Evolutionary conservation across 1,140 invertebrate species (phyloP).

Genomic region (Drosophila melanica): DNA sequence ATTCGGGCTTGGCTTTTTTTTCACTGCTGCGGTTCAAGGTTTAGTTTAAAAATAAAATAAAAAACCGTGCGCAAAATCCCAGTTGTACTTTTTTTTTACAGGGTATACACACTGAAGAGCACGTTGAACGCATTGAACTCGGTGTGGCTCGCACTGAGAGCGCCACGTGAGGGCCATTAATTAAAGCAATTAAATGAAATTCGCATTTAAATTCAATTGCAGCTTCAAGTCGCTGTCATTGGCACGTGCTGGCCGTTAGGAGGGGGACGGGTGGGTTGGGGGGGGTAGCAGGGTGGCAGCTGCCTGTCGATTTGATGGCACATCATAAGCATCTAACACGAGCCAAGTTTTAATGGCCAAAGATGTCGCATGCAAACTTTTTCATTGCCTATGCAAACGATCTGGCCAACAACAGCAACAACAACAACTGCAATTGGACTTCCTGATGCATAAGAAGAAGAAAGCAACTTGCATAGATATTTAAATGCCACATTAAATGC

Average conservation of each 20-base stretch:
- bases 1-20: too few species aligned
- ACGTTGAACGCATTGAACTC: neutral
- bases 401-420: conserved; percentile 28
- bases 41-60: too few species aligned
- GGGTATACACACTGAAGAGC: conserved; percentile 13
- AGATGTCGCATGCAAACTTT: conserved; percentile 51
- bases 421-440: conserved; percentile 15
- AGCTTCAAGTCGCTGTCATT: conserved; percentile 10
- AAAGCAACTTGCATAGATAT: conserved; percentile 41
- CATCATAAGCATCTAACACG: conserved; percentile 48
- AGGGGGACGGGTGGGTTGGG: neutral
- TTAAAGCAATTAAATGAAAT: conserved; percentile 75
- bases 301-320: conserved; percentile 22
- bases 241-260: conserved; percentile 29
- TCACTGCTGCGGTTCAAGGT: too few species aligned
- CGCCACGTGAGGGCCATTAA: conserved; percentile 58
- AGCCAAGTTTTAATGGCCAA: conserved; percentile 48
- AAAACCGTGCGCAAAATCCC: too few species aligned
- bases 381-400: conserved; percentile 68
- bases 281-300: neutral
- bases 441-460: conserved; percentile 1
- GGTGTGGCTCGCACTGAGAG: too few species aligned
- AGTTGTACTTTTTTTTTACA: neutral
- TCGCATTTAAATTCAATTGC: conserved; percentile 74
- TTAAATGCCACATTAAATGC: conserved; percentile 68